phyloP scores from a whole-genome alignment of 2,797 vertebrate genomes.

The Austrolebias charrua region DNA sequence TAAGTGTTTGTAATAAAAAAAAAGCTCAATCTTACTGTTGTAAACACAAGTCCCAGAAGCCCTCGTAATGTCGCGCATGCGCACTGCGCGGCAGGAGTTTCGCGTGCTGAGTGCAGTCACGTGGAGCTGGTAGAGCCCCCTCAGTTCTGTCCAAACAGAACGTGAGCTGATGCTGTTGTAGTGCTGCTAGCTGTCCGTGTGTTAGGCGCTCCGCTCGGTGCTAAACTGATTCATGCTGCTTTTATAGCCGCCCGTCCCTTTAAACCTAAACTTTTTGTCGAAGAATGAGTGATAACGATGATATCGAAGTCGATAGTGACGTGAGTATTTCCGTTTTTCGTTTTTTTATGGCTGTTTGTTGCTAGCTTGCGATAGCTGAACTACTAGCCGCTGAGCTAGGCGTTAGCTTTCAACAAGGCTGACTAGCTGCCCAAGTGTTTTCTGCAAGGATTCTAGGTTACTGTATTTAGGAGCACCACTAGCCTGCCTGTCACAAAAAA shows the following conservation, averaged over 20 bases:
- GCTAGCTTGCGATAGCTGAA: conserved; percentile 47
- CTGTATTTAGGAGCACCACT: conserved; percentile 7
- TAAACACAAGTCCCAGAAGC: conserved; percentile 37
- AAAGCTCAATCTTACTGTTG: rapidly evolving
- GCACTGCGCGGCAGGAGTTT: conserved; percentile 52
- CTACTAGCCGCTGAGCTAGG: conserved; percentile 67
- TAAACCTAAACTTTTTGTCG: conserved; percentile 67
- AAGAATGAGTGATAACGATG: conserved; percentile 99
- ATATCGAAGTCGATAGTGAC: conserved; percentile 99
- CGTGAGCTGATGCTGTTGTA: conserved; percentile 49
- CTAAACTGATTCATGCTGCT: conserved; percentile 76
- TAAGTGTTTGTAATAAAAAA: rapidly evolving
- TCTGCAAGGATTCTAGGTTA: conserved; percentile 33
- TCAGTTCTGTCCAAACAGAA: conserved; percentile 72
- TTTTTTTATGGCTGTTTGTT: conserved; percentile 35
- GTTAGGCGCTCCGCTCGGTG: conserved; percentile 67
- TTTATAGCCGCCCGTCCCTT: conserved; percentile 70
- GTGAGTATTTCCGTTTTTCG: conserved; percentile 81
- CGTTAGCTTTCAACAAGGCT: conserved; percentile 57
- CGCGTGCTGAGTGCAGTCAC: conserved; percentile 73
- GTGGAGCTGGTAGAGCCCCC: conserved; percentile 72
- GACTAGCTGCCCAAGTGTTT: conserved; percentile 52
- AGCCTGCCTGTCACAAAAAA: not conserved
- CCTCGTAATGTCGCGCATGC: conserved; percentile 52
- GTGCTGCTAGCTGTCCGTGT: conserved; percentile 45